Base-by-base conservation (phyloP, 2,888 invertebrate genomes). In the Caenorhabditis macrosperma region DNA sequence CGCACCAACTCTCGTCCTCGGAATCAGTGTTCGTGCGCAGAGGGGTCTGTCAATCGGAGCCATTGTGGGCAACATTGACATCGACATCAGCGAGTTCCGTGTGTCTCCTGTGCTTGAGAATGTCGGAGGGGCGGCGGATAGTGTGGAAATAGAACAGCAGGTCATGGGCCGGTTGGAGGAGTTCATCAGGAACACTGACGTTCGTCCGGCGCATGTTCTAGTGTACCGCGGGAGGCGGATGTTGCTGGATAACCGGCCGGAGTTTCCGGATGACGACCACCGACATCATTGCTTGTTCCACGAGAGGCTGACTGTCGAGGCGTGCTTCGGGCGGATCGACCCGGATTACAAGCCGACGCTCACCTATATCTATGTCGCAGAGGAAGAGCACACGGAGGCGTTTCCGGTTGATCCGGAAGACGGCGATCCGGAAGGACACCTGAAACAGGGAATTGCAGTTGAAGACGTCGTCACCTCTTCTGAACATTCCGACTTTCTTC, bases 1-100 rank as follows among this genome's bases (percentile, higher is more conserved):
- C 6, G 89, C 84, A 0, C 94, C 94, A 0, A 93, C 93, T n/a
- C 93, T 94, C 93, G 93, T 94, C 17, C 93, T 95, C 26, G 96
- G 96, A 0, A 95, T 95, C 5, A 96, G 96, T 91, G 96, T 96
- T 2, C 95, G 96, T 0, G 96, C 96, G 92, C 95, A 96, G 0
- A 93, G 95, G 1, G 95, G 6, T 33, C 33, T 33, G 6, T 91
- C 30, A 91, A 86, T 52, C 90, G 89, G n/a, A n/a, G n/a, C n/a
- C n/a, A n/a, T n/a, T n/a, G n/a, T n/a, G n/a, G n/a, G n/a, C n/a
- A n/a, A n/a, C 61, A 69, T 89, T 12, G 90, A 91, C 81, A 26
- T 78, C 9, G 57, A 84, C 46, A 85, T 86, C 4, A 85, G 79
- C 22, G 82, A 81, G 50, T 91, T 26, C 24, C 38, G 74, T 6